Evolutionary conservation across 2,888 invertebrate species (phyloP).

Genomic region (Lordiphosa andalusiaca): DNA sequence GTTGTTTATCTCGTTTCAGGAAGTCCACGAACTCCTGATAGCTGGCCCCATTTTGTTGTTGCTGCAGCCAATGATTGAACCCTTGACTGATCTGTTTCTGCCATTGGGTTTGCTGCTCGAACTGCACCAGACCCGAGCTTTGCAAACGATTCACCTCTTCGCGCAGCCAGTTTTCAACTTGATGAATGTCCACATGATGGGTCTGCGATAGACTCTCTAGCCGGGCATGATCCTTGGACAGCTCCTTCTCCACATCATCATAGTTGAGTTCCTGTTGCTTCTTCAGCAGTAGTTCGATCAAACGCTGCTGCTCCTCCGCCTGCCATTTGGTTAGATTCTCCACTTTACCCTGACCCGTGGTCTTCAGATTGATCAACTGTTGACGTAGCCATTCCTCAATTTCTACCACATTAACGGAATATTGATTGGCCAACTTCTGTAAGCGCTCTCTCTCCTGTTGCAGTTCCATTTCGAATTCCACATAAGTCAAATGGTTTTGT

Average conservation of each 20-base stretch:
- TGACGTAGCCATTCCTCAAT: slow-evolving; percentile 76
- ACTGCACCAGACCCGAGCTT: slow-evolving; percentile 65
- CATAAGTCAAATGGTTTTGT: slow-evolving; percentile 71
- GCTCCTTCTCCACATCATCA: slow-evolving; percentile 68
- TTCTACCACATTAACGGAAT: slow-evolving; percentile 75
- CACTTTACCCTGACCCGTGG: slow-evolving; percentile 71
- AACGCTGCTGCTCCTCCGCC: slow-evolving; percentile 66
- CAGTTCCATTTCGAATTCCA: slow-evolving; percentile 74
- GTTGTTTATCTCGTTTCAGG: slow-evolving; percentile 65
- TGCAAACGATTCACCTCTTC: slow-evolving; percentile 66
- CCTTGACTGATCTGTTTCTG: slow-evolving; percentile 71
- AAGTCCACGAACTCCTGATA: slow-evolving; percentile 69
- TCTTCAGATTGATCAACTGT: slow-evolving; percentile 75
- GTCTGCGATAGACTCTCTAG: slow-evolving; percentile 67
- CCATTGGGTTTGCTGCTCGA: slow-evolving; percentile 72
- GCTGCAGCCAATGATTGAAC: slow-evolving; percentile 67
- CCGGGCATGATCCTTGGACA: slow-evolving; percentile 62
- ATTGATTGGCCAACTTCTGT: slow-evolving; percentile 68
- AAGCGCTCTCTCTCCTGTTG: slow-evolving; percentile 70
- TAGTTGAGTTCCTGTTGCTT: slow-evolving; percentile 66
- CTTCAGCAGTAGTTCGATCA: slow-evolving; percentile 73
- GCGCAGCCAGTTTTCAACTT: slow-evolving; percentile 73
- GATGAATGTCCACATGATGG: slow-evolving; percentile 70
- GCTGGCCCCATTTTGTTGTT: slow-evolving; percentile 63
- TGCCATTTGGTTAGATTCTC: slow-evolving; percentile 78